These are phyloP conservation scores for Pecten maximus DNA, from an alignment of 2,888 invertebrate species.

Conservation along the genomic window DNA sequence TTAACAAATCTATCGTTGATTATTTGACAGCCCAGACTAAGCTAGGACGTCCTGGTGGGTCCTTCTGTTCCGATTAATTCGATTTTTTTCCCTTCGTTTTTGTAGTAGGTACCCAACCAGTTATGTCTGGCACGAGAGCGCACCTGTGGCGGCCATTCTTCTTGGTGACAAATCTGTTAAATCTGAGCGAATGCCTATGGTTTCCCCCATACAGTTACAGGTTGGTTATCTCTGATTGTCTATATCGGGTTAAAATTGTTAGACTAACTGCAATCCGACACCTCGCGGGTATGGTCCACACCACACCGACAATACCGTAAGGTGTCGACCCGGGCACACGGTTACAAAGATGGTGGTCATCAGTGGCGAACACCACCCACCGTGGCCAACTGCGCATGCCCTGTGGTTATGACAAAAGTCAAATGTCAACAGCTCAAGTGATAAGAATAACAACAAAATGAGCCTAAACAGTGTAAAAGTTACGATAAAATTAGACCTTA, in stretches of 20 bases:
- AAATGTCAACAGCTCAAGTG: slow-evolving; percentile 22
- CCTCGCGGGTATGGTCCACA: neutral
- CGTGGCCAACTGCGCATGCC: slow-evolving; percentile 15
- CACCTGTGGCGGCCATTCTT: neutral
- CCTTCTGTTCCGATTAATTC: neutral
- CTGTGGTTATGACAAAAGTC: slow-evolving; percentile 10
- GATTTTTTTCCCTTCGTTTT: neutral
- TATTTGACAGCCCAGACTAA: neutral
- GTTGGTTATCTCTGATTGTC: neutral
- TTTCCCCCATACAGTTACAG: neutral
- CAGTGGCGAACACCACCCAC: neutral
- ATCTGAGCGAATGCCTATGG: neutral
- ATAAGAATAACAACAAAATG: neutral
- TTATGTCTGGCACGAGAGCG: neutral
- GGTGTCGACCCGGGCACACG: neutral
- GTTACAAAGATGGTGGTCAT: neutral
- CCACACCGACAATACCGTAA: neutral
- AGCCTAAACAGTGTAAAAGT: neutral
- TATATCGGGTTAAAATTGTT: neutral
- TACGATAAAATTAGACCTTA: neutral
- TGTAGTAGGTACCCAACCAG: neutral
- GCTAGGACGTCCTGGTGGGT: neutral
- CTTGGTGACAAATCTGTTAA: slow-evolving; percentile 14
- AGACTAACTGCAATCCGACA: neutral
- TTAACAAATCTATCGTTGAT: neutral